Evolutionary conservation across 2,113 vertebrate species (phyloP).

Genomic region (Rhabdomys dilectus): DNA sequence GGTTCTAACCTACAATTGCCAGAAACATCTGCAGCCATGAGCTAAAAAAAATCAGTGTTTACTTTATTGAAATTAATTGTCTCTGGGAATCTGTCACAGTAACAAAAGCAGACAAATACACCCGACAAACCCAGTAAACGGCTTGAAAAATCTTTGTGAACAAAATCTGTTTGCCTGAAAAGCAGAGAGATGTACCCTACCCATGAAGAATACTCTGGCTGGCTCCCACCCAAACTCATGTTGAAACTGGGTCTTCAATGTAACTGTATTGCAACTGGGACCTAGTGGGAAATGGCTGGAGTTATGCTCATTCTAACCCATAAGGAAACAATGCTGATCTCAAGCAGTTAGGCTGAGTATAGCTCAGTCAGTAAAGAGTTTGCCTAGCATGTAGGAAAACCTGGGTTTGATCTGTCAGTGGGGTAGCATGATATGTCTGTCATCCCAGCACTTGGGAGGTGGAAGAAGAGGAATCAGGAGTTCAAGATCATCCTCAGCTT

Average conservation of each 20-base stretch:
- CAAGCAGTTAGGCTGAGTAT: background rate
- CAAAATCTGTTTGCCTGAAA: background rate
- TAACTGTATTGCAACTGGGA: background rate
- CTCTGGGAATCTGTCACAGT: background rate
- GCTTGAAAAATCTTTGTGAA: background rate
- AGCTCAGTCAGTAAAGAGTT: background rate
- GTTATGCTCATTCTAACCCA: background rate
- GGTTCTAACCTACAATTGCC: background rate
- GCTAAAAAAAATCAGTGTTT: background rate
- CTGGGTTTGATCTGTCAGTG: background rate
- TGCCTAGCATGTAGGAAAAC: background rate
- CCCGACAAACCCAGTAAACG: background rate
- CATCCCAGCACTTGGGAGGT: background rate
- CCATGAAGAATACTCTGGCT: background rate
- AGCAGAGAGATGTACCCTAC: background rate
- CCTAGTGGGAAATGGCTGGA: background rate
- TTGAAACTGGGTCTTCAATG: background rate
- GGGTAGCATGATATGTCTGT: background rate
- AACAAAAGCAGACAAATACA: background rate
- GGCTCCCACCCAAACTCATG: background rate
- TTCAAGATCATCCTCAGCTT: background rate
- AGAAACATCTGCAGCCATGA: background rate
- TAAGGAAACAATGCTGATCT: background rate
- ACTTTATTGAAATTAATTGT: background rate
- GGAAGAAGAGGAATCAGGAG: background rate